These are phyloP conservation scores for Bombyx mandarina DNA, from an alignment of 1,140 invertebrate species.

Conservation along the genomic window DNA sequence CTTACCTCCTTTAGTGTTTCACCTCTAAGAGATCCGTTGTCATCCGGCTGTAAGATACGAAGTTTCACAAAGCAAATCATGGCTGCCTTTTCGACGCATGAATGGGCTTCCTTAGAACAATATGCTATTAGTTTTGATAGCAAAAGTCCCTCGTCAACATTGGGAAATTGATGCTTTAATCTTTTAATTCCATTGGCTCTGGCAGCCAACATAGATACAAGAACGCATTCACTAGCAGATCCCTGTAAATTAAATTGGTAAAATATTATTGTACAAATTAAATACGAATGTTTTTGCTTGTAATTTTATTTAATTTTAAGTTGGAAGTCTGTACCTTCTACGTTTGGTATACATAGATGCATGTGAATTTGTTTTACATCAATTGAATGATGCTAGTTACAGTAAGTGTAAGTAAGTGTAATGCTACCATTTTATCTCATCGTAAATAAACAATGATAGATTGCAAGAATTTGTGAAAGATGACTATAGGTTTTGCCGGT, in stretches of 20 bases:
- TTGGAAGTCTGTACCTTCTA: no score
- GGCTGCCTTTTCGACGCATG: conserved; percentile 99
- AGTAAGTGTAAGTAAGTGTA: no score
- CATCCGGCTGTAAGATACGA: conserved; percentile 96
- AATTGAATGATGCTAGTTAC: no score
- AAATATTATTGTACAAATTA: no score
- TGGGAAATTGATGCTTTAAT: conserved; percentile 90
- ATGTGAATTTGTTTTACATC: no score
- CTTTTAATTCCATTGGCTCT: conserved; percentile 93
- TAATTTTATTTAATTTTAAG: no score
- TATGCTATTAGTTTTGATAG: conserved; percentile 97
- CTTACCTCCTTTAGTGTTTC: conserved; percentile 84
- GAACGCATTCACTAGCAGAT: conserved; percentile 97
- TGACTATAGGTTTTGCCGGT: no score
- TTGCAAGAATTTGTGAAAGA: no score
- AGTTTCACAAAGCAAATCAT: conserved; percentile 99
- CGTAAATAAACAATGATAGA: no score
- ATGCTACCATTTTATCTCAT: no score
- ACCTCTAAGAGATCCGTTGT: conserved; percentile 91
- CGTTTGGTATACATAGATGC: no score
- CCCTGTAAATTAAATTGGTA: conserved; percentile 74
- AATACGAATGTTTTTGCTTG: no score
- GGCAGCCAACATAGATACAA: conserved; percentile 96
- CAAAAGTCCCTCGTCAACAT: conserved; percentile 93
- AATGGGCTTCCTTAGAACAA: conserved; percentile 95